A percentile compares a stretch with the other conserved stretches of the same genome.
Evolutionary conservation across 1,140 invertebrate genomes (phyloP).

Genomic region (Prorops nasuta): DNA sequence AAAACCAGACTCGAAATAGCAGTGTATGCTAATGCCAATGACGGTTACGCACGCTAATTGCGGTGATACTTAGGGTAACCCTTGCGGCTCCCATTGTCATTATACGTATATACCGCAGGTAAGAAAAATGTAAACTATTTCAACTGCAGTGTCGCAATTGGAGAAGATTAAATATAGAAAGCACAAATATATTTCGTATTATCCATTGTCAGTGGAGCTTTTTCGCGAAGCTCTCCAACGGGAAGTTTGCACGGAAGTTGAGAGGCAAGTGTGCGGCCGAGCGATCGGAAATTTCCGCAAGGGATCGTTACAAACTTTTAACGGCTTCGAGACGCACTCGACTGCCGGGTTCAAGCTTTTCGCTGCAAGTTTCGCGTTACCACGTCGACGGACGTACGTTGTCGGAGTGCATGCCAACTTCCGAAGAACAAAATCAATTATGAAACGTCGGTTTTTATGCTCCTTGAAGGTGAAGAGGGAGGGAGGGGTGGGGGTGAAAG

Average conservation of each 20-base stretch:
- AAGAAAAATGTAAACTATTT: too few relatives aligned
- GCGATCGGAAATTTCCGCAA: slow-evolving; percentile 38
- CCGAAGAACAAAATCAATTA: slow-evolving; percentile 48
- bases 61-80: slow-evolving; percentile 27
- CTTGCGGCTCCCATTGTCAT: slow-evolving; percentile 24
- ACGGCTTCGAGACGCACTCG: slow-evolving; percentile 37
- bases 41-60: slow-evolving; percentile 32
- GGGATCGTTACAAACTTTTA: slow-evolving; percentile 46
- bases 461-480: slow-evolving; percentile 17
- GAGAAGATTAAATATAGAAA: too few relatives aligned
- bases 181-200: too few relatives aligned
- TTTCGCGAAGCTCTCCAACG: neutral
- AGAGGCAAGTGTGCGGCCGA: neutral
- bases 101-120: too few relatives aligned
- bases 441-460: slow-evolving; percentile 40
- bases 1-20: slow-evolving; percentile 31
- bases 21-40: slow-evolving; percentile 38
- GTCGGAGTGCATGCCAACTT: slow-evolving; percentile 40
- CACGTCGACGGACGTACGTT: slow-evolving; percentile 16
- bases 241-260: slow-evolving; percentile 12
- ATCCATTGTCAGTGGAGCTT: neutral
- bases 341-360: slow-evolving; percentile 21
- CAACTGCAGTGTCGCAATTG: too few relatives aligned
- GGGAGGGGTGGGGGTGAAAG: neutral
- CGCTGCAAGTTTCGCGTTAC: slow-evolving; percentile 34